Conservation (phyloP, 2,113 vertebrate species). For the Leptodactylus fuscus region DNA sequence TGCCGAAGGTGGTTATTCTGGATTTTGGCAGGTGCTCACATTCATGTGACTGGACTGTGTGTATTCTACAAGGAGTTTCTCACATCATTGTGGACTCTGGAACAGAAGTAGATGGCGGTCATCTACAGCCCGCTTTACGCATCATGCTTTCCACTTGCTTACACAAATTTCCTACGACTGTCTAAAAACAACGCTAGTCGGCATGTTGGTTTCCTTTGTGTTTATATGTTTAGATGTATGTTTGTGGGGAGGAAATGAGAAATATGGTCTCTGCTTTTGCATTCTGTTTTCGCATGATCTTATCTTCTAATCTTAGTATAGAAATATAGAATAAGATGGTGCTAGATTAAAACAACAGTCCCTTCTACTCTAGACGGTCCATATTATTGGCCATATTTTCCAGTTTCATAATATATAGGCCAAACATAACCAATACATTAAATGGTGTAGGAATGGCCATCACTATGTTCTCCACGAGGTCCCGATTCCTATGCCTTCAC, state of each 20-base stretch:
- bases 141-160: neutral
- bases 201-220: neutral
- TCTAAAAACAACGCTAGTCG: neutral
- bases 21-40: too few relatives aligned
- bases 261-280: neutral
- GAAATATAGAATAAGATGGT: neutral
- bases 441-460: too few relatives aligned
- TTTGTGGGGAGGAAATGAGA: constrained; percentile 17
- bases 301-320: neutral
- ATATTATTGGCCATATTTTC: too few relatives aligned
- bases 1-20: too few relatives aligned
- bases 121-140: neutral
- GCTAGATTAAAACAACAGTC: neutral
- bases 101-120: too few relatives aligned
- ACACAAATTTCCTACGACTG: neutral
- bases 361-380: too few relatives aligned
- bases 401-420: too few relatives aligned
- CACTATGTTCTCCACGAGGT: too few relatives aligned
- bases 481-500: too few relatives aligned
- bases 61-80: too few relatives aligned
- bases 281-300: neutral
- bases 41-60: too few relatives aligned
- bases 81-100: neutral
- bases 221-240: neutral
- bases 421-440: too few relatives aligned